Evolutionary conservation across 1,140 invertebrate species (phyloP), one percentile per base, ranked within the genome.

Genomic region (Euura lappo): DNA sequence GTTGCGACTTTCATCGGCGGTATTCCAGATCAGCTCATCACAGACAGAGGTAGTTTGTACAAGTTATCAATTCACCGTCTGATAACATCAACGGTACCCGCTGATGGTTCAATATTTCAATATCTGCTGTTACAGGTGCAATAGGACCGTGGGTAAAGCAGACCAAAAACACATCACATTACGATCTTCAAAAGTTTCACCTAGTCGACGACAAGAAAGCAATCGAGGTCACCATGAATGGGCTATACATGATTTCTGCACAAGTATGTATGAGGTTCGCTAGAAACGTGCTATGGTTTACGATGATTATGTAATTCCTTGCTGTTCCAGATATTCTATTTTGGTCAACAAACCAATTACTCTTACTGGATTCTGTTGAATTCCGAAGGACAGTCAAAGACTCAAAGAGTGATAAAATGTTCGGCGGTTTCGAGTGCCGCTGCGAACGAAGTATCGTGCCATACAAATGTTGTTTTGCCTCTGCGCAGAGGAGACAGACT

Each of bases 101-200:
- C 13, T 60, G 10, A 60, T 60, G 10, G 51, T 3, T 60, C 13
- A 60, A 60, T 7, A 3, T 60, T 60, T 60, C 10, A 60, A 60
- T 60, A 3, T 5, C 13, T 6, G 13, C 13, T 60, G 3, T n/a
- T 11, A 60, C 70, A 86, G 85, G 76, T 77, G 76, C 79, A 68
- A 81, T 87, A 46, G 86, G 85, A 28, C 86, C 85, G 6, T 87
- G 86, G 86, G 79, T 83, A 2, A 85, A 81, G 76, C 82, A 77
- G 72, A 71, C 70, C 60, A 80, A 78, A 70, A 79, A 80, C 11
- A 78, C 83, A 46, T 81, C 79, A n/a, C 77, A 74, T 69, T 86
- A 81, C 76, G 78, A 76, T 71, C 80, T 87, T 70, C 83, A 80
- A 69, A 83, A 85, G 69, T 87, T 85, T 77, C 81, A 86, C 77